Conservation (phyloP, 2,797 vertebrate species). For the Perodicticus potto region DNA sequence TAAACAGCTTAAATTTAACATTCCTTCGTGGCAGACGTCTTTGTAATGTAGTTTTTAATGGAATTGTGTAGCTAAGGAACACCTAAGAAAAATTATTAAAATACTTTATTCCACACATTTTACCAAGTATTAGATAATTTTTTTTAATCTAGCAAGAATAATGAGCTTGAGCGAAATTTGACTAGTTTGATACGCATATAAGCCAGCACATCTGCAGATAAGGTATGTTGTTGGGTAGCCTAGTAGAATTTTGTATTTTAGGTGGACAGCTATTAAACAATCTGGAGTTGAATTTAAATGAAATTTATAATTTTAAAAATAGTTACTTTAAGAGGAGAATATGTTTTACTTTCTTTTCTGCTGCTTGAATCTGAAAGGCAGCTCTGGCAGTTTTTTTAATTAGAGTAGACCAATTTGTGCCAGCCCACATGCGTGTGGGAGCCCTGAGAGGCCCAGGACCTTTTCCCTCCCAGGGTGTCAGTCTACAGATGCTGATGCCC, state of each 20-base stretch:
- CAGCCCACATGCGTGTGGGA: rapidly evolving
- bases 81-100: not conserved
- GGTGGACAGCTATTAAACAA: not conserved
- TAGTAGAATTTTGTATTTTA: conserved; percentile 33
- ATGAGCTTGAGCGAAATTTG: not conserved
- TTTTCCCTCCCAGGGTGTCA: not conserved
- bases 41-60: not conserved
- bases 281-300: conserved; percentile 16
- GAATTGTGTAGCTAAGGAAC: not conserved
- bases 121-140: not conserved
- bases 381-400: not conserved
- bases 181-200: not conserved
- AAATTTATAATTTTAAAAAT: conserved; percentile 43
- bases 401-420: not conserved
- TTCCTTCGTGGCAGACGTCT: not conserved
- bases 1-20: not conserved
- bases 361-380: conserved; percentile 18
- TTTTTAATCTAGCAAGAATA: not conserved
- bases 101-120: not conserved
- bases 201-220: not conserved
- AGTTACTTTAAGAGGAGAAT: not conserved
- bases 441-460: not conserved
- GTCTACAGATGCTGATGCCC: rapidly evolving
- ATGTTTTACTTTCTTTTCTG: not conserved
- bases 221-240: not conserved